These are phyloP conservation scores for Gallinago nigripennis DNA, from an alignment of 2,797 vertebrate species.

Conservation along the genomic window DNA sequence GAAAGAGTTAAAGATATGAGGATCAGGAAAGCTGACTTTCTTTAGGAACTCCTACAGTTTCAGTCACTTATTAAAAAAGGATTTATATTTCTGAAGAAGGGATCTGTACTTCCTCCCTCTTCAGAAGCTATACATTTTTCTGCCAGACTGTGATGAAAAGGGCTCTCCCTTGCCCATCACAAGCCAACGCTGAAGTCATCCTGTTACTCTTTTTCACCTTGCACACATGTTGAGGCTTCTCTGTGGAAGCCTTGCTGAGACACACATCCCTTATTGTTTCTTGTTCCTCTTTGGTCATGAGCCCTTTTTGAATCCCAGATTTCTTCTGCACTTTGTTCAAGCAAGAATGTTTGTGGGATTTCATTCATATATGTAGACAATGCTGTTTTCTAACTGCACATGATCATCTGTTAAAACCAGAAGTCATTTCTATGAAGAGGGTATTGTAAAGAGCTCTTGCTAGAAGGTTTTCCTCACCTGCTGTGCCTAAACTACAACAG, in stretches of 20 bases:
- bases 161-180: not conserved
- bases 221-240: constrained; percentile 25
- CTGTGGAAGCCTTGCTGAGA: constrained; percentile 37
- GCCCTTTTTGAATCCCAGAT: not conserved
- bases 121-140: not conserved
- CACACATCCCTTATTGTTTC: constrained; percentile 8
- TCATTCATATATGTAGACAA: not conserved
- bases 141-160: constrained; percentile 31
- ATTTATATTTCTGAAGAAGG: constrained; percentile 30
- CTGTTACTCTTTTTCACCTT: constrained; percentile 38
- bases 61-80: constrained; percentile 17
- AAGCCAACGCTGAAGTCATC: not conserved
- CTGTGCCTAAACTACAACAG: not conserved
- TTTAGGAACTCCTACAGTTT: constrained; percentile 1
- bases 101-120: not conserved
- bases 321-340: not conserved
- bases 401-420: not conserved
- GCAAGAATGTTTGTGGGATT: not conserved
- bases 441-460: not conserved
- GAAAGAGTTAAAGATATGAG: not conserved
- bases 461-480: not conserved
- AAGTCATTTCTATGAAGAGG: not conserved
- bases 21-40: not conserved
- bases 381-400: not conserved
- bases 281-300: not conserved